Conservation (phyloP, 2,113 vertebrate genomes). For the Brachyistius frenatus region DNA sequence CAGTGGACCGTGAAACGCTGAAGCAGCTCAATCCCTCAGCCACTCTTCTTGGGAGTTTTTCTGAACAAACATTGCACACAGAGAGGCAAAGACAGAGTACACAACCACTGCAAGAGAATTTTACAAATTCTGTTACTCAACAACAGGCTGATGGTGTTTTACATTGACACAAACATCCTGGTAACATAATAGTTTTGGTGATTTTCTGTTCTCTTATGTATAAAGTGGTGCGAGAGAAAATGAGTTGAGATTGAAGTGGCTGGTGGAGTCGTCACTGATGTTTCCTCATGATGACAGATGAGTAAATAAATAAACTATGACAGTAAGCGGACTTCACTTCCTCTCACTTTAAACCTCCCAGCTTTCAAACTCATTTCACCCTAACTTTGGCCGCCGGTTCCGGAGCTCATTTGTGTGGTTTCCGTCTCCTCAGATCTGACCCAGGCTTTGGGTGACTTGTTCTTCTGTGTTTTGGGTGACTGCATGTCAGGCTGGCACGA, state of each 20-base stretch:
- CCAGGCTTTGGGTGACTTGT: constrained; percentile 68
- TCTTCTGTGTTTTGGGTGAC: constrained; percentile 50
- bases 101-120: not conserved
- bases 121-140: constrained; percentile 9
- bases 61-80: not conserved
- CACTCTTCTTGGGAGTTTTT: constrained; percentile 1
- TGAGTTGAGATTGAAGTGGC: not conserved
- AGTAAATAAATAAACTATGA: no score
- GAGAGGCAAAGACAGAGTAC: not conserved
- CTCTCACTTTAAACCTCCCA: no score
- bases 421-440: constrained; percentile 63
- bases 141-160: not conserved
- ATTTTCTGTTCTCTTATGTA: not conserved
- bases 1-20: not conserved
- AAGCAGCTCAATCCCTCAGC: not conserved
- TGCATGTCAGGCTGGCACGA: constrained; percentile 79
- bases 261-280: not conserved
- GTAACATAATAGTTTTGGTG: not conserved
- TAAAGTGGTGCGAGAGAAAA: not conserved
- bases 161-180: not conserved
- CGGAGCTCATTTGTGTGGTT: not conserved
- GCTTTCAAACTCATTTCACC: not conserved
- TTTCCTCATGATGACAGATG: not conserved
- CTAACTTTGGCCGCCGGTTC: constrained; percentile 34
- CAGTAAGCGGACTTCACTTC: no score